Conservation (phyloP, 2,113 vertebrate genomes). For the Tychaedon coryphoeus region DNA sequence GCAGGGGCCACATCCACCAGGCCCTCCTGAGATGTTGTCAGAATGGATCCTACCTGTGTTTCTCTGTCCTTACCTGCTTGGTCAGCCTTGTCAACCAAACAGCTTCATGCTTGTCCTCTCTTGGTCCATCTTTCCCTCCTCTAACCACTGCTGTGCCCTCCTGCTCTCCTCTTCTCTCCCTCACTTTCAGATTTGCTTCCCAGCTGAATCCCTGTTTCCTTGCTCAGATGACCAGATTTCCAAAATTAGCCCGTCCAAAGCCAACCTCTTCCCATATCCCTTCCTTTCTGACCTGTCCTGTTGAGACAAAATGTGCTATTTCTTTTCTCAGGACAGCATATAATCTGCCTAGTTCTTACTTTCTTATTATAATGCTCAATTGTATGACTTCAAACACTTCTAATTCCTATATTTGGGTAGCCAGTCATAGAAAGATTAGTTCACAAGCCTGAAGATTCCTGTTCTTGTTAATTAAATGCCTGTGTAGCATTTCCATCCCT, state of each 20-base stretch:
- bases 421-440: background rate
- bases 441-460: background rate
- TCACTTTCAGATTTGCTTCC: background rate
- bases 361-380: rapidly evolving
- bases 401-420: background rate
- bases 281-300: background rate
- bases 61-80: background rate
- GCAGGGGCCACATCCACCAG: background rate
- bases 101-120: background rate
- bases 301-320: background rate
- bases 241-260: background rate
- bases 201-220: background rate
- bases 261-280: background rate
- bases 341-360: background rate
- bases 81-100: background rate
- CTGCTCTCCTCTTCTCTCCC: background rate
- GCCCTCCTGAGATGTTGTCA: background rate
- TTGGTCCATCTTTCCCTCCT: background rate
- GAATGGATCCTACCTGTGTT: background rate
- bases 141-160: background rate
- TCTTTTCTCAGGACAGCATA: background rate
- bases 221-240: background rate
- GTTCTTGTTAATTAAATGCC: background rate
- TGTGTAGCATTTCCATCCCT: background rate
- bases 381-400: background rate